Evolutionary conservation across 2,888 invertebrate genomes (phyloP).

Genomic region (Nephrotoma guestfalica): DNA sequence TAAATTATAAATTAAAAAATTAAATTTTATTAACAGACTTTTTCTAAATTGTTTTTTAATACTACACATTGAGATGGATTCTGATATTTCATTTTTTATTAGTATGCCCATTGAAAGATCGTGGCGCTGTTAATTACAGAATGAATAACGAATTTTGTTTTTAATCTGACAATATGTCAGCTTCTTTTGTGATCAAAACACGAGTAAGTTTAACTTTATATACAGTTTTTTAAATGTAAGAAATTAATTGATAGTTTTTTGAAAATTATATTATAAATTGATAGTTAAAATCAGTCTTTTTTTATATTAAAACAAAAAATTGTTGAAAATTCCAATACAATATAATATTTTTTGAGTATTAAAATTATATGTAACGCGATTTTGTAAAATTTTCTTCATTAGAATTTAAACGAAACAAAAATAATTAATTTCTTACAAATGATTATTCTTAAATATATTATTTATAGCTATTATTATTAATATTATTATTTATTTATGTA

Average conservation of each 20-base stretch:
- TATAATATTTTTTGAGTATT: neutral
- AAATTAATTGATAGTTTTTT: neutral
- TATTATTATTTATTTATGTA: neutral
- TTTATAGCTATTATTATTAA: neutral
- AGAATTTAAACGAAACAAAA: neutral
- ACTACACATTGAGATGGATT: neutral
- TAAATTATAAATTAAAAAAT: neutral
- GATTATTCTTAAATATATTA: neutral
- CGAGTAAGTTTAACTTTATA: neutral
- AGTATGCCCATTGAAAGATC: neutral
- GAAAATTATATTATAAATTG: neutral
- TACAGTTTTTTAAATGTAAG: neutral
- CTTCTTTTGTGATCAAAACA: neutral
- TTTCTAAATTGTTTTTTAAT: neutral
- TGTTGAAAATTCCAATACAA: neutral
- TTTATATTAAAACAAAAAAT: neutral
- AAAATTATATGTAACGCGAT: neutral
- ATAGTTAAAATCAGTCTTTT: neutral
- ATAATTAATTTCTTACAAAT: neutral
- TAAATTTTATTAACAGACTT: neutral
- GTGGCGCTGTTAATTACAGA: neutral
- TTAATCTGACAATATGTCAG: neutral
- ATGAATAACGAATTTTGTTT: neutral
- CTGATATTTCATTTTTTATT: neutral
- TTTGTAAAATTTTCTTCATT: neutral